Percentiles rank a stretch among this genome's conserved stretches.
Conservation (phyloP, 2,888 invertebrate species). For the Conomelus anceps region DNA sequence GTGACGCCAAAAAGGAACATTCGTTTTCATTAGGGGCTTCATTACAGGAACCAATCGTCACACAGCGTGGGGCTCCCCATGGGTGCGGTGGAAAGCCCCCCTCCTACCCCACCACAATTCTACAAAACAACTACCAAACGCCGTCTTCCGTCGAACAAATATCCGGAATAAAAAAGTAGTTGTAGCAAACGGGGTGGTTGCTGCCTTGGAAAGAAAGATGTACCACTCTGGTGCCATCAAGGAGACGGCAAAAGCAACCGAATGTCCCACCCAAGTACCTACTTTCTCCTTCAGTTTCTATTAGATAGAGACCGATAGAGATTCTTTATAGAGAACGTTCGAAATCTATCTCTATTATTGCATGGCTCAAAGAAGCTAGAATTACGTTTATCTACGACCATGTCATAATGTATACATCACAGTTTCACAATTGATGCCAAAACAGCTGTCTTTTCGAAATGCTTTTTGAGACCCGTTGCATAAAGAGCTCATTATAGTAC, state of each 20-base stretch:
- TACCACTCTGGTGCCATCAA: background rate
- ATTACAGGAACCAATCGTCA: conserved; percentile 18
- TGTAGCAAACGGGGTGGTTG: background rate
- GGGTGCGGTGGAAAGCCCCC: background rate
- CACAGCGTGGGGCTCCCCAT: background rate
- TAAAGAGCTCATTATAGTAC: too few relatives aligned
- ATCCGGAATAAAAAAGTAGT: background rate
- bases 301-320: background rate
- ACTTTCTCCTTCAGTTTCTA: background rate
- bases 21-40: conserved; percentile 28
- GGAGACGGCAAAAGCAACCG: background rate
- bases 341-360: background rate
- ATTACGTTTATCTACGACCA: too few relatives aligned
- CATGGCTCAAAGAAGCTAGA: background rate
- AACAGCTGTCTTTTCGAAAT: too few relatives aligned
- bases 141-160: background rate
- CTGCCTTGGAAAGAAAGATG: background rate
- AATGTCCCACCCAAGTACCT: background rate
- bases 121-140: background rate
- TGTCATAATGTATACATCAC: too few relatives aligned
- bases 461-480: too few relatives aligned
- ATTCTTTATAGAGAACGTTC: too few relatives aligned
- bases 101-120: background rate
- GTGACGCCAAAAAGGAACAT: conserved; percentile 18
- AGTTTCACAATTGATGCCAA: too few relatives aligned